A percentile compares a stretch with the other conserved stretches of the same genome.
phyloP scores from a whole-genome alignment of 1,140 invertebrate genomes.

The Propsilocerus akamusi region DNA sequence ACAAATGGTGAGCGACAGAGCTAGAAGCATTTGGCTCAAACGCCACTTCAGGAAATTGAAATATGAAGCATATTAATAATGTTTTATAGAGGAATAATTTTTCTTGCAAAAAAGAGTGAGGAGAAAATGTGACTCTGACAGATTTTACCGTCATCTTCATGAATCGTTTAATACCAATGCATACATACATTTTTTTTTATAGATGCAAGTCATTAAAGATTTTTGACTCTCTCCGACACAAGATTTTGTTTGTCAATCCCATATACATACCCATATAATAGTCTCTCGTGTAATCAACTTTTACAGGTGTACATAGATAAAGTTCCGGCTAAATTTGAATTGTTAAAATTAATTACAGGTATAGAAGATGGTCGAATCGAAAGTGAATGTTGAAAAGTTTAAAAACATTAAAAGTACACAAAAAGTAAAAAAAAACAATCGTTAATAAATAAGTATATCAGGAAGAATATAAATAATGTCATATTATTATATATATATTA shows the following conservation, averaged over 20 bases:
- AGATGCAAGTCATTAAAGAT: not conserved
- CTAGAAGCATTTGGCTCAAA: conserved; percentile 87
- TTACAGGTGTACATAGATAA: conserved; percentile 69
- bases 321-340: conserved; percentile 67
- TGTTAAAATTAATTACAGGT: too few relatives aligned
- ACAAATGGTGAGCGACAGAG: conserved; percentile 86
- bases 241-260: not conserved
- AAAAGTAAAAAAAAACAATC: conserved; percentile 3
- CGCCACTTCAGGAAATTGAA: conserved; percentile 50
- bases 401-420: conserved; percentile 5
- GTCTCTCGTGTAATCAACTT: conserved; percentile 42
- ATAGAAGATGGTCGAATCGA: conserved; percentile 21
- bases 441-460: conserved; percentile 5
- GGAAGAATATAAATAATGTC: conserved; percentile 5
- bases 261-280: conserved; percentile 58
- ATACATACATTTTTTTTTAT: not conserved
- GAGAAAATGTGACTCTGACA: not conserved
- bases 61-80: conserved; percentile 9
- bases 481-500: too few relatives aligned
- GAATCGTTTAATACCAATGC: not conserved
- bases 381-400: conserved; percentile 5
- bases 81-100: conserved; percentile 5
- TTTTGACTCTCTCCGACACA: not conserved
- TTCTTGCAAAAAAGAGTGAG: not conserved
- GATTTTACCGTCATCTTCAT: not conserved